Conservation (phyloP, 2,888 invertebrate genomes). For the Apotomis turbidana region DNA sequence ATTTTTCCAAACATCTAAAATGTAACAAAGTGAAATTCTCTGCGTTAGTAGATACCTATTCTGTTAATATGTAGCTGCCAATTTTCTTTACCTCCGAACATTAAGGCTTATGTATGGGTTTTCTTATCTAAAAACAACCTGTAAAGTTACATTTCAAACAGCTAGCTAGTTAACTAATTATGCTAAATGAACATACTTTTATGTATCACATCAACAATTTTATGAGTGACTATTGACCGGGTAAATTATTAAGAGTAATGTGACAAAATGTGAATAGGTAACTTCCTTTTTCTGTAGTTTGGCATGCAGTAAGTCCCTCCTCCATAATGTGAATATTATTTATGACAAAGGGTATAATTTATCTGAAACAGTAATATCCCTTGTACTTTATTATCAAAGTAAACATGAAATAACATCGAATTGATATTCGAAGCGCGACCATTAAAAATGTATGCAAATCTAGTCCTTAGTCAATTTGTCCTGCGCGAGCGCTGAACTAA, state of each 20-base stretch:
- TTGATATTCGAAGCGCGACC: neutral
- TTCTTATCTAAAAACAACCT: constrained; percentile 15
- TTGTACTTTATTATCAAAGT: too few relatives aligned
- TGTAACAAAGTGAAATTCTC: too few relatives aligned
- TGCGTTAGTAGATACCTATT: too few relatives aligned
- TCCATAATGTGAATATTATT: too few relatives aligned
- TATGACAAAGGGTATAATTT: too few relatives aligned
- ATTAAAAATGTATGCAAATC: constrained; percentile 21
- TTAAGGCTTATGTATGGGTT: constrained; percentile 1
- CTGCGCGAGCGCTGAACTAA: constrained; percentile 1
- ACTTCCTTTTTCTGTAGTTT: too few relatives aligned
- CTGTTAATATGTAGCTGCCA: neutral
- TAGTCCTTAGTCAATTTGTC: constrained; percentile 44
- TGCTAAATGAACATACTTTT: neutral
- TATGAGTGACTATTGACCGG: neutral
- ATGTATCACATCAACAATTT: constrained; percentile 8
- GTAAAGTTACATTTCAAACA: constrained; percentile 13
- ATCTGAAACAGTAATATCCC: too few relatives aligned
- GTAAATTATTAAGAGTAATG: neutral
- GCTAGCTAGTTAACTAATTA: constrained; percentile 15
- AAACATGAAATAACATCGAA: too few relatives aligned
- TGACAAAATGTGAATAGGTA: neutral
- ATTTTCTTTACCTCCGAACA: too few relatives aligned
- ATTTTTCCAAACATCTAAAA: too few relatives aligned
- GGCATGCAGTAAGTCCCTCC: too few relatives aligned